phyloP scores from a whole-genome alignment of 2,113 vertebrate genomes.

The Fregata magnificens region DNA sequence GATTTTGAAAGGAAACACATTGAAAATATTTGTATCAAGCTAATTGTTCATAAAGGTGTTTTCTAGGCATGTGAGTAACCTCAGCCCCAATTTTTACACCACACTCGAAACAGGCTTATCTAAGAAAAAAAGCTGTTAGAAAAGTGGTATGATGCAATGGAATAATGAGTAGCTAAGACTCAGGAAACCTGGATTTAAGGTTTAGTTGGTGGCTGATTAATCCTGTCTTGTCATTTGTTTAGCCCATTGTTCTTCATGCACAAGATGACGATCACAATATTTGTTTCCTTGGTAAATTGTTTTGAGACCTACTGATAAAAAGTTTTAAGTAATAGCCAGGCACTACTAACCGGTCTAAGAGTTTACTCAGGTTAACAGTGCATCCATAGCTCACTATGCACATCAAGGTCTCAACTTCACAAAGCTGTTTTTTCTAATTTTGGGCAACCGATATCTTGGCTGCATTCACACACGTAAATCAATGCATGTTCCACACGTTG shows the following conservation, averaged over 20 bases:
- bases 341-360: background rate
- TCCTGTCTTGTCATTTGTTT: background rate
- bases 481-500: background rate
- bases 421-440: background rate
- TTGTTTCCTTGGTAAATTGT: background rate
- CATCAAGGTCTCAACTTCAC: background rate
- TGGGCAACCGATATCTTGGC: background rate
- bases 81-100: background rate
- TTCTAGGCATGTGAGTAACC: background rate
- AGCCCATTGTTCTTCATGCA: background rate
- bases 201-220: background rate
- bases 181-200: background rate
- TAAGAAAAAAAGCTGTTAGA: background rate
- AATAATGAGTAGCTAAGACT: background rate
- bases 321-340: background rate
- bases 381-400: background rate
- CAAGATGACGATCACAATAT: background rate
- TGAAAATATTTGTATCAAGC: background rate
- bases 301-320: background rate
- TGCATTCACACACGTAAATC: fast-evolving
- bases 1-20: constrained; percentile 52
- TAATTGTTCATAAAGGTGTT: background rate
- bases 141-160: background rate
- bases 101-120: background rate
- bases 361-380: background rate